Conservation (phyloP, 2,888 invertebrate genomes). For the Salticus scenicus region DNA sequence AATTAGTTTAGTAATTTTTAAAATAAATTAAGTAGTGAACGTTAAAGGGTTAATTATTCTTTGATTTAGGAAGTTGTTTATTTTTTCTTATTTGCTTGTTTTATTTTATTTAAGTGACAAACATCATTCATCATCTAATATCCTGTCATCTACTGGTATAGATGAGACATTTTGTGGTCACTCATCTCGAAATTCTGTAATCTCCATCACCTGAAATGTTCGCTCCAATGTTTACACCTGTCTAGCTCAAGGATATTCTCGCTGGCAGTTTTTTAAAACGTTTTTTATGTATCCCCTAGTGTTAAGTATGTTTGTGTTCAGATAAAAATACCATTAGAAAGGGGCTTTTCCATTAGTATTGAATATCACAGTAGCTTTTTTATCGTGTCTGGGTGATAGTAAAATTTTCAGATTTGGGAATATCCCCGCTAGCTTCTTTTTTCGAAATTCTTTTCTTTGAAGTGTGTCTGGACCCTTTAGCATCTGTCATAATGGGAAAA, state of each 20-base stretch:
- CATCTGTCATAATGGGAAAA: constrained; percentile 46
- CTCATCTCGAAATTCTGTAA: not conserved
- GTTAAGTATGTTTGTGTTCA: constrained; percentile 25
- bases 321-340: constrained; percentile 30
- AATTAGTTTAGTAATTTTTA: too few species aligned
- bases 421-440: constrained; percentile 24
- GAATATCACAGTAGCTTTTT: not conserved
- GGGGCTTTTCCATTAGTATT: constrained; percentile 9
- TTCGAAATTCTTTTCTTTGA: too few species aligned
- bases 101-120: too few species aligned
- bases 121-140: not conserved
- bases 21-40: too few species aligned
- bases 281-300: constrained; percentile 40
- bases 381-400: not conserved
- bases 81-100: too few species aligned
- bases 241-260: not conserved
- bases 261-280: constrained; percentile 27
- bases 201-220: not conserved
- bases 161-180: not conserved
- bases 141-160: not conserved
- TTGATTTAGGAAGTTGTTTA: too few species aligned
- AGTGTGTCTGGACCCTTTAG: constrained; percentile 46
- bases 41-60: too few species aligned
- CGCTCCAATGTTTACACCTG: constrained; percentile 36
- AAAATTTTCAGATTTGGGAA: constrained; percentile 26